Evolutionary conservation across 2,888 invertebrate species (phyloP).

Genomic region (Troilus luridus): DNA sequence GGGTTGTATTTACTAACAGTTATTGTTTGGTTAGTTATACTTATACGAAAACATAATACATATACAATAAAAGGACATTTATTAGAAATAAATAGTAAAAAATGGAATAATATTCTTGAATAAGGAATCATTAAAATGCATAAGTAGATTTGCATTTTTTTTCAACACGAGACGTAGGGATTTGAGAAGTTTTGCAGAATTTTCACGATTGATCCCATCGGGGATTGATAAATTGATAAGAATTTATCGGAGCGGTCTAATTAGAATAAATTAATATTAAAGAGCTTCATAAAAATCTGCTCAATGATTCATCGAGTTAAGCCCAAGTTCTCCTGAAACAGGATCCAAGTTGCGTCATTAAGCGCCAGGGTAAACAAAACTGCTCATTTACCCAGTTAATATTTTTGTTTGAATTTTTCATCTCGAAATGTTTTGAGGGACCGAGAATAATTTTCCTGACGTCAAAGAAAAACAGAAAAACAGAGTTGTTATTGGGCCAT

Average conservation of each 20-base stretch:
- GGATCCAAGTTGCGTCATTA: not conserved
- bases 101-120: not conserved
- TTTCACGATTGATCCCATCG: not conserved
- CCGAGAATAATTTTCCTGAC: not conserved
- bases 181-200: not conserved
- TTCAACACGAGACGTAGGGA: not conserved
- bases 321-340: not conserved
- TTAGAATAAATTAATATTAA: slow-evolving; percentile 3
- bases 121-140: not conserved
- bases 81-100: not conserved
- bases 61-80: too few relatives aligned
- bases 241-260: not conserved
- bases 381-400: not conserved
- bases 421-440: not conserved
- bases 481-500: too few relatives aligned
- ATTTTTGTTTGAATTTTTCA: not conserved
- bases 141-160: not conserved
- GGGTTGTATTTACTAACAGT: too few relatives aligned
- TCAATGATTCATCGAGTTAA: not conserved
- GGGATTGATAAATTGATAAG: not conserved
- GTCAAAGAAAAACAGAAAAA: too few relatives aligned
- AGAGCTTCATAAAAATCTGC: not conserved
- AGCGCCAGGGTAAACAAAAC: not conserved
- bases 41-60: too few relatives aligned
- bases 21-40: too few relatives aligned